A percentile compares a stretch with the other conserved stretches of the same genome.
These are phyloP conservation scores for Siniperca chuatsi DNA, from an alignment of 2,113 vertebrate species.

Conservation along the genomic window DNA sequence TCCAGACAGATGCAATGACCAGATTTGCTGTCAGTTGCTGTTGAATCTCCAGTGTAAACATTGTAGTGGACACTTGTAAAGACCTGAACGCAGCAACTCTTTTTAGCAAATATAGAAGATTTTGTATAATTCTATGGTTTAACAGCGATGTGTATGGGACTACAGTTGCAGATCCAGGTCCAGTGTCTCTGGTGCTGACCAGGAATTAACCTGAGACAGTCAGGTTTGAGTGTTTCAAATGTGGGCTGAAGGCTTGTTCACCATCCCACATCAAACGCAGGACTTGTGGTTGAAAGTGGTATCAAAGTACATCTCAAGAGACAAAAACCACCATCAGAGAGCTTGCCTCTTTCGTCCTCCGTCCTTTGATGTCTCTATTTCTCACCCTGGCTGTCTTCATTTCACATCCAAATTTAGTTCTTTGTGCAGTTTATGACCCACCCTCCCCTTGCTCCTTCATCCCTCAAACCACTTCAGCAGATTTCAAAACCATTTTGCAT, in stretches of 20 bases:
- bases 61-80: background rate
- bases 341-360: constrained; percentile 20
- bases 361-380: constrained; percentile 54
- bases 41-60: background rate
- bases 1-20: background rate
- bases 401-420: constrained; percentile 56
- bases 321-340: constrained; percentile 22
- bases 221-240: background rate
- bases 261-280: constrained; percentile 19
- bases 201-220: constrained; percentile 8
- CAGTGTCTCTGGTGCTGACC: background rate
- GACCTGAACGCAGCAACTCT: background rate
- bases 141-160: background rate
- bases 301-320: constrained; percentile 26
- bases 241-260: background rate
- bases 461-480: constrained; percentile 64
- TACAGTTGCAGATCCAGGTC: background rate
- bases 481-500: constrained; percentile 71
- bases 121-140: background rate
- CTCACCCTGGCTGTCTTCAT: constrained; percentile 25
- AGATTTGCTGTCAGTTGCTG: background rate
- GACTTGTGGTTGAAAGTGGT: constrained; percentile 1
- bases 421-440: constrained; percentile 59
- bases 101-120: background rate
- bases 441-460: constrained; percentile 48